Evolutionary conservation across 2,888 invertebrate species (phyloP), one percentile per base, ranked within the genome.

Genomic region (Lucinisca nassula): DNA sequence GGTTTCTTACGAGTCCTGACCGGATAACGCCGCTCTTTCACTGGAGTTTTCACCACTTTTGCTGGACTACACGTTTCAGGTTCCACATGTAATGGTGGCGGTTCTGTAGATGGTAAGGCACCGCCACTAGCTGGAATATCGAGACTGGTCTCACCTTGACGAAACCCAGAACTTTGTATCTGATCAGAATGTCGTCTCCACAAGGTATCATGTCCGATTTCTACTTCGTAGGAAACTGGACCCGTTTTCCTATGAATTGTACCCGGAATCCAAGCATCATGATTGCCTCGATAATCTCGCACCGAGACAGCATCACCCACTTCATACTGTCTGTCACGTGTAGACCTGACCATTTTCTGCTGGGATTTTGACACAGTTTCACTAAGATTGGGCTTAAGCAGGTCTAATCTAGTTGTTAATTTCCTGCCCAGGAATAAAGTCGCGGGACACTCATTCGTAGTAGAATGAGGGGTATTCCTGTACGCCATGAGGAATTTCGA

Each of bases 191-290:
- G 85, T 6, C 76, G 58, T 4, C 72, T 45, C 86, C 83, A 86
- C 27, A 27, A 14, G 0, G 76, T 51, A 37, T 77, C 80, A 14
- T 78, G 85, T 14, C 70, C 45, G 35, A 83, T 74, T 40, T 88
- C 75, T 27, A 86, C 85, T 40, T 55, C 40, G 37, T 85, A 88
- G 3, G 88, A 86, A 14, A 84, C 74, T 21, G 85, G 85, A 32
- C 84, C 84, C 0, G 74, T 72, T 78, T 78, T 77, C 30, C 27
- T 17, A 2, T 27, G 12, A 6, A 83, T 67, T 4, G 24, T 83
- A 27, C 83, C 85, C 24, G 73, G 70, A 2, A 67, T 72, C 84
- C 88, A 79, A 55, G 74, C 85, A n/a, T 75, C 76, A 2, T 45
- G n/a, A 14, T 40, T 12, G 10, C 27, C n/a, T n/a, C 83, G 75